phyloP scores from a whole-genome alignment of 2,797 vertebrate species.

The Darevskia nairensis region DNA sequence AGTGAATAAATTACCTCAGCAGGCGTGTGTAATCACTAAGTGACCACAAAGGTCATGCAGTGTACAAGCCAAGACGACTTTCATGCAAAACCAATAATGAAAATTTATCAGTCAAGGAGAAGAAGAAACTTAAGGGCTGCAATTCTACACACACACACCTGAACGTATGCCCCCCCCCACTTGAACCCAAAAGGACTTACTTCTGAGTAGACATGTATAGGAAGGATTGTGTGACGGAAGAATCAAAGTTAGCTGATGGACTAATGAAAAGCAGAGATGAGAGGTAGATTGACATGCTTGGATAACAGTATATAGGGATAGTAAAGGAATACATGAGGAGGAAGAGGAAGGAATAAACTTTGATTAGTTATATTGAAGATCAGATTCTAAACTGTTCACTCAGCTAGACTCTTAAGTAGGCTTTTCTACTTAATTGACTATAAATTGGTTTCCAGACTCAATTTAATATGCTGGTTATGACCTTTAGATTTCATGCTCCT shows the following conservation, averaged over 20 bases:
- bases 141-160: background rate
- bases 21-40: constrained; percentile 79
- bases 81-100: constrained; percentile 81
- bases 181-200: background rate
- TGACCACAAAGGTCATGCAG: constrained; percentile 84
- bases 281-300: background rate
- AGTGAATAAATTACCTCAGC: constrained; percentile 85
- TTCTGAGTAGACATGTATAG: background rate
- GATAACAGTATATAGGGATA: constrained; percentile 25
- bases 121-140: background rate
- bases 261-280: constrained; percentile 11
- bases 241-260: constrained; percentile 45
- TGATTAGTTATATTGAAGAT: background rate
- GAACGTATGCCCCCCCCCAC: background rate
- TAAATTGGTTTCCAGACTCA: too few relatives aligned
- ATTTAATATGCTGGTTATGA: background rate
- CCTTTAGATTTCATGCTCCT: background rate
- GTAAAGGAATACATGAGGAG: constrained; percentile 23
- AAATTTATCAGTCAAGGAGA: constrained; percentile 75
- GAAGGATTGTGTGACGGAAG: background rate
- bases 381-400: background rate
- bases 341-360: background rate
- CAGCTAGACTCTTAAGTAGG: background rate
- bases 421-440: background rate
- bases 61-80: constrained; percentile 73